Base-by-base conservation (phyloP, 2,888 invertebrate species). In the Drosophila aldrichi region DNA sequence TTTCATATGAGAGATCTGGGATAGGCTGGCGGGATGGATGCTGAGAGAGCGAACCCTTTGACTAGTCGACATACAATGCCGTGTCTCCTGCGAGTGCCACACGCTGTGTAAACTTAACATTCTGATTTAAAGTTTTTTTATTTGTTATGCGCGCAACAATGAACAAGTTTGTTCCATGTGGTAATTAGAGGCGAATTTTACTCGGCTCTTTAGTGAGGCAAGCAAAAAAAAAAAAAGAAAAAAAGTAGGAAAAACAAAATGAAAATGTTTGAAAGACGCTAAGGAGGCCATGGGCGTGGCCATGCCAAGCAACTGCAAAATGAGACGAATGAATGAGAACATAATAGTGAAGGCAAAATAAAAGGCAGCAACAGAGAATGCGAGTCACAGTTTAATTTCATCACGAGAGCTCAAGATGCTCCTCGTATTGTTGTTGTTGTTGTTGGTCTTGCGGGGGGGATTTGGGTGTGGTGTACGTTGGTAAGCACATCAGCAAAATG, bases 331-430 rank as follows among this genome's bases (percentile, higher is more conserved):
- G 72, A 74, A 84, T 70, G 72, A 54, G 68, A 59, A 68, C 58
- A 76, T 76, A 81, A 88, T 85, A 80, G 80, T 75, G 54, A 70
- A 77, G 70, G 70, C 71, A 72, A 88, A 88, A 84, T 81, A 87
- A 77, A 73, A 71, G 32, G 38, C 52, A 65, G 36, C 64, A n/a
- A 52, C 18, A 38, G 36, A 59, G 63, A 70, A 67, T 59, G 60
- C 57, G 60, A 84, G 62, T 79, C 76, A 62, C 77, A 79, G 81
- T 89, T 84, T 84, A 86, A 89, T 86, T 86, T 81, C 84, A 89
- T 82, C 75, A 75, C 58, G 52, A 63, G 72, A 76, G 56, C 64
- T 59, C 46, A 77, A 68, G 60, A 64, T 60, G 65, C 52, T 64
- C 49, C 55, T 64, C 49, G 18, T 22, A 20, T 49, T 57, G 32